These are phyloP conservation scores for Illadopsis cleaveri DNA, from an alignment of 2,113 vertebrate species.

Conservation along the genomic window DNA sequence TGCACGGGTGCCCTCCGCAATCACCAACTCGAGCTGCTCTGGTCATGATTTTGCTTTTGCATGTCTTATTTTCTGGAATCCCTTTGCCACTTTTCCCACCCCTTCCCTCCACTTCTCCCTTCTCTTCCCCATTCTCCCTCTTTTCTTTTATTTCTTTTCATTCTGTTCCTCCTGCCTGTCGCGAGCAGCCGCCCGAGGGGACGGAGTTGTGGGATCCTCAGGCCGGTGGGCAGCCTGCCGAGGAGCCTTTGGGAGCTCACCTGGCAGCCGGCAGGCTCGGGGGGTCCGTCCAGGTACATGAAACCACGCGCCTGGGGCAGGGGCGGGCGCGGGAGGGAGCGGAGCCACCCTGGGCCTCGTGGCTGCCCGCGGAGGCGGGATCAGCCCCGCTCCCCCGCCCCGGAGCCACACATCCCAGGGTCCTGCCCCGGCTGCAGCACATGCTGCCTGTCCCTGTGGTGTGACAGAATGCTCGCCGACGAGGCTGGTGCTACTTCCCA, in stretches of 20 bases:
- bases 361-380: neutral
- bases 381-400: neutral
- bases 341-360: neutral
- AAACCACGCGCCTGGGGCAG: conserved; percentile 4
- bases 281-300: conserved; percentile 89
- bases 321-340: neutral
- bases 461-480: accelerated
- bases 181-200: conserved; percentile 83
- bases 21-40: conserved; percentile 22
- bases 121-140: conserved; percentile 27
- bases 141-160: conserved; percentile 67
- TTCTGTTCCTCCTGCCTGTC: conserved; percentile 52
- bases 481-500: neutral
- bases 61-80: conserved; percentile 76
- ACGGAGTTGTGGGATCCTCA: conserved; percentile 87
- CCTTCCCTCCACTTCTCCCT: conserved; percentile 14
- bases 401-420: accelerated
- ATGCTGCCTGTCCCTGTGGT: neutral
- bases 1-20: neutral
- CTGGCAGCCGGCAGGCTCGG: conserved; percentile 88
- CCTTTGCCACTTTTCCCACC: conserved; percentile 33
- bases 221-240: conserved; percentile 84
- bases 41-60: conserved; percentile 62
- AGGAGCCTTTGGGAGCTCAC: conserved; percentile 87
- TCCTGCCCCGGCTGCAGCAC: neutral